These are phyloP conservation scores for Thalassarche chlororhynchos DNA, from an alignment of 2,113 vertebrate genomes.

Conservation along the genomic window DNA sequence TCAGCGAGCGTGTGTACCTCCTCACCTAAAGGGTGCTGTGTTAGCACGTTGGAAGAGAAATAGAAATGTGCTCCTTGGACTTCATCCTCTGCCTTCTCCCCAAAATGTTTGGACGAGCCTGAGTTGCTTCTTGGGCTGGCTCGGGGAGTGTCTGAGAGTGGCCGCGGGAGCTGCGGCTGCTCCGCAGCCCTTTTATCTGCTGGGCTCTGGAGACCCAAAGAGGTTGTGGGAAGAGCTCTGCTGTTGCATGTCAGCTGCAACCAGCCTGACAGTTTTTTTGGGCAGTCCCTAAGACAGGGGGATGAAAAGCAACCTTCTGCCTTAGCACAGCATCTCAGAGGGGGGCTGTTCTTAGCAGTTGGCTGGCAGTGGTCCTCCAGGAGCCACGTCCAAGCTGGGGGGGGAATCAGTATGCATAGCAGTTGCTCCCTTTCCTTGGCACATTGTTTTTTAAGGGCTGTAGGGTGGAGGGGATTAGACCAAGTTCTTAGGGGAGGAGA, in stretches of 20 bases:
- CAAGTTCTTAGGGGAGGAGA: conserved; percentile 48
- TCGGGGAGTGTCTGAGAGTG: not conserved
- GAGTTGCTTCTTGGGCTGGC: not conserved
- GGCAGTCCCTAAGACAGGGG: not conserved
- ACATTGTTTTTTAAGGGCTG: conserved; percentile 41
- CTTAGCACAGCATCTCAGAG: not conserved
- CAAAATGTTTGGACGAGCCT: not conserved
- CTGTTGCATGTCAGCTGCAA: not conserved
- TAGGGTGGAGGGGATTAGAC: conserved; percentile 46
- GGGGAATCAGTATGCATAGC: conserved; percentile 38
- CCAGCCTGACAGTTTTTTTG: not conserved
- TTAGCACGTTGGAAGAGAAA: not conserved
- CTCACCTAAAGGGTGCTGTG: not conserved
- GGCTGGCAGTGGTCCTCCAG: conserved; percentile 22
- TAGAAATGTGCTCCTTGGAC: not conserved
- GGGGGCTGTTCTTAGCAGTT: not conserved
- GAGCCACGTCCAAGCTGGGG: not conserved
- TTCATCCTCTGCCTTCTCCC: not conserved
- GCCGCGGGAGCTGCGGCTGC: not conserved
- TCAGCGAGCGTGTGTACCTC: fast-evolving
- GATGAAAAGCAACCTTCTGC: not conserved
- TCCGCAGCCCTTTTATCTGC: not conserved
- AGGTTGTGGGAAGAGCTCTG: not conserved
- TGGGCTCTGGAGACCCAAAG: not conserved
- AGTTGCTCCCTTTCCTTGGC: conserved; percentile 15